Conservation (phyloP, 1,140 invertebrate species). For the Mercenaria mercenaria region DNA sequence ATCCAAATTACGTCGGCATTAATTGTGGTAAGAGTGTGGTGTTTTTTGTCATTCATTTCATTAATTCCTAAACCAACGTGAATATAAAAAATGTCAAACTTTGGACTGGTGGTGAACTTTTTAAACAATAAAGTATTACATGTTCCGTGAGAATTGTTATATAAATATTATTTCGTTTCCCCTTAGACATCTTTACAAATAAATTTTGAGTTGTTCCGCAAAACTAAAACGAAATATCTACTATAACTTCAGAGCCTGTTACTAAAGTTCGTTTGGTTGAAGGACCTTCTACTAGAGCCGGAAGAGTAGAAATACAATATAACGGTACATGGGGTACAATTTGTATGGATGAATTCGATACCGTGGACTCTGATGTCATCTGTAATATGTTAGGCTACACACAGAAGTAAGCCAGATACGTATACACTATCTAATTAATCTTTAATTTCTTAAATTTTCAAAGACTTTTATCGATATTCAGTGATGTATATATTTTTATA, state of each 20-base stretch:
- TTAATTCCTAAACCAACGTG: too few species aligned
- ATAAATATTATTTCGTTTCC: too few species aligned
- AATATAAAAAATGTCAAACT: too few species aligned
- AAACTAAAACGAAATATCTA: too few species aligned
- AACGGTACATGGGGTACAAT: slow-evolving; percentile 70
- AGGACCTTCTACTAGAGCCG: slow-evolving; percentile 36
- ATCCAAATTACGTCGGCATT: background rate
- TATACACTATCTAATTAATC: background rate
- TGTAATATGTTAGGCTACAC: slow-evolving; percentile 65
- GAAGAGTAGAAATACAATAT: slow-evolving; percentile 68
- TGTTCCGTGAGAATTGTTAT: too few species aligned
- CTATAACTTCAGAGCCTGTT: background rate
- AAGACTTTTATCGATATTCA: too few species aligned
- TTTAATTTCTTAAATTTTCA: background rate
- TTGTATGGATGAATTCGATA: slow-evolving; percentile 65
- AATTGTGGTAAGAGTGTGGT: slow-evolving; percentile 11
- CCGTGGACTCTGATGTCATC: slow-evolving; percentile 62
- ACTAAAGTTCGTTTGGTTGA: background rate
- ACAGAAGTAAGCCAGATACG: background rate
- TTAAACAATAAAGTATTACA: too few species aligned
- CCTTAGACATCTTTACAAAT: too few species aligned
- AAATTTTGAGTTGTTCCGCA: too few species aligned
- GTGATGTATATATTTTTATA: too few species aligned
- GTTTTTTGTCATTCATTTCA: too few species aligned
- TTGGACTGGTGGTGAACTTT: too few species aligned